A percentile compares a stretch with the other conserved stretches of the same genome.
Evolutionary conservation across 1,140 invertebrate genomes (phyloP).

Genomic region (Brachionus plicatilis): DNA sequence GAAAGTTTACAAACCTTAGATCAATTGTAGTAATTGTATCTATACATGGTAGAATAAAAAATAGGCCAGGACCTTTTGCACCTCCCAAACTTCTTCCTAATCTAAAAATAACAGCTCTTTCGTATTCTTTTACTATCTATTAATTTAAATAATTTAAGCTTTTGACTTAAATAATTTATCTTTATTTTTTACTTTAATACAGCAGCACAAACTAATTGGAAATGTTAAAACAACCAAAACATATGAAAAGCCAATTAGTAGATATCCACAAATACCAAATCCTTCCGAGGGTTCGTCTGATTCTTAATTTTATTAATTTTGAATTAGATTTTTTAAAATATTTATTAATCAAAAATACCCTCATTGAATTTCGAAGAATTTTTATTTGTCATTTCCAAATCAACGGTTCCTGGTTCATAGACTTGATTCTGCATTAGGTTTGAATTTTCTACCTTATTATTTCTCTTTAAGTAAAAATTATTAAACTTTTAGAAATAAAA

Average conservation of each 20-base stretch:
- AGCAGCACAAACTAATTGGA: constrained; percentile 29
- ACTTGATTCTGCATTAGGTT: neutral
- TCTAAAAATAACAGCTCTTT: constrained; percentile 42
- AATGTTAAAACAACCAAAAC: constrained; percentile 35
- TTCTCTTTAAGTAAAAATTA: neutral
- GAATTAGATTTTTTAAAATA: neutral
- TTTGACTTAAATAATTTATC: neutral
- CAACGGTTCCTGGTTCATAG: neutral
- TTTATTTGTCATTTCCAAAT: neutral
- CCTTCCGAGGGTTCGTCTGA: neutral
- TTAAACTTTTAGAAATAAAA: neutral
- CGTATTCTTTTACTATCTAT: constrained; percentile 41
- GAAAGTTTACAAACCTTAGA: constrained; percentile 6
- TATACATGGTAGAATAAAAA: constrained; percentile 42
- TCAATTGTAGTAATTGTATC: constrained; percentile 41
- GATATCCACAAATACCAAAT: constrained; percentile 8
- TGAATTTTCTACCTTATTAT: neutral
- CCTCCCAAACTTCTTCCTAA: constrained; percentile 31
- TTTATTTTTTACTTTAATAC: neutral
- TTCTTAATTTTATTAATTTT: neutral
- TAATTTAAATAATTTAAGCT: neutral
- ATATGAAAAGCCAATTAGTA: constrained; percentile 36
- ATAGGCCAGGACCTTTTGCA: constrained; percentile 42
- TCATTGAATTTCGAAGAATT: neutral
- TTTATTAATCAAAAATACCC: neutral